phyloP scores from a whole-genome alignment of 2,888 invertebrate genomes.

The Thereva unica region DNA sequence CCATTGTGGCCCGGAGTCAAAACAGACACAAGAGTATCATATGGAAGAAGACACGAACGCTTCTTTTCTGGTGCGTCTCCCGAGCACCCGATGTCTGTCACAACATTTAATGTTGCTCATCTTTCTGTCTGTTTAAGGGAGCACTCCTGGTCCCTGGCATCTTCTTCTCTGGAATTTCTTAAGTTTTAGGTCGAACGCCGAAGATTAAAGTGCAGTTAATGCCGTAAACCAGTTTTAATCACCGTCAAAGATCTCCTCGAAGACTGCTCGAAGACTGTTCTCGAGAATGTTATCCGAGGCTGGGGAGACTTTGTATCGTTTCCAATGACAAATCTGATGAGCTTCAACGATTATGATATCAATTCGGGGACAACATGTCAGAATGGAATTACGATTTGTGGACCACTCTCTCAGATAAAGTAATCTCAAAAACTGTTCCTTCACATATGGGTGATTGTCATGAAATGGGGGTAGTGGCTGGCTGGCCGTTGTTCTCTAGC shows the following conservation, averaged over 20 bases:
- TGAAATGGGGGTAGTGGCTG: no score
- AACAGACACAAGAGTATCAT: conserved; percentile 19
- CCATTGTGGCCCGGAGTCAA: conserved; percentile 14
- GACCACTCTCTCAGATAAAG: conserved; percentile 19
- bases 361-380: conserved; percentile 37
- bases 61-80: not conserved
- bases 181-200: conserved; percentile 15
- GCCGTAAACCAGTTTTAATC: conserved; percentile 30
- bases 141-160: conserved; percentile 17
- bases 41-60: conserved; percentile 1
- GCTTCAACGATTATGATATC: conserved; percentile 39
- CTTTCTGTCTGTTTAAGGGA: conserved; percentile 4
- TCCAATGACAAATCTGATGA: conserved; percentile 37
- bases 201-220: conserved; percentile 28
- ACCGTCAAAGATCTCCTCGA: not conserved
- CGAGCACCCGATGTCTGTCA: conserved; percentile 25
- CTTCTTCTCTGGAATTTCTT: conserved; percentile 10
- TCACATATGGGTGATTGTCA: no score
- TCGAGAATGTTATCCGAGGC: conserved; percentile 7
- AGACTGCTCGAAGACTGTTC: not conserved
- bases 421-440: conserved; percentile 15
- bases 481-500: no score
- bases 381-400: conserved; percentile 36
- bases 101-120: conserved; percentile 17
- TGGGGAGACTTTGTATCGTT: conserved; percentile 21